Base-by-base conservation (phyloP, 2,113 vertebrate species). In the Coturnix japonica region DNA sequence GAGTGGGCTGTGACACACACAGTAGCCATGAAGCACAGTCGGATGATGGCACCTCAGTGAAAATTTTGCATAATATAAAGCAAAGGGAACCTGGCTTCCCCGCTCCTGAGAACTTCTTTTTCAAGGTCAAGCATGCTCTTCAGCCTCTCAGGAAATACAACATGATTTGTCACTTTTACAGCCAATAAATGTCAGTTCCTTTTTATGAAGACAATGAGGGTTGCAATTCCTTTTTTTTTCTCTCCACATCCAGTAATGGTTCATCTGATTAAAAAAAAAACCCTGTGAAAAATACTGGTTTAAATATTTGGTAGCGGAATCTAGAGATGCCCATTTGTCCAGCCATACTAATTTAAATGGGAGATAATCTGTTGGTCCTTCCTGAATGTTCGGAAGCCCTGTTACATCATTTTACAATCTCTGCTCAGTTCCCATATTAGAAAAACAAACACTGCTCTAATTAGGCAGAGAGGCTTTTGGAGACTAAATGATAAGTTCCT, bases 51-150 rank as follows among this genome's bases (percentile, higher is more conserved):
- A 84, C 84, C 21, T n/a, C 49, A 44, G 31, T 81, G 74, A 65
- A 84, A 89, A 75, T 69, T 44, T 84, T 81, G 47, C 74, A 92
- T 77, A 92, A 78, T 81, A 56, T n/a, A 78, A 80, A 91, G 83
- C 19, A 86, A 92, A 89, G 16, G 35, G 35, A 65, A 33, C 23
- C 30, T 67, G 60, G 37, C 28, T 84, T 89, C 59, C 79, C n/a
- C 13, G 46, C 8, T 81, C 9, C n/a, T 60, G 21, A 31, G 4
- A 20, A 75, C 33, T 81, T 76, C 53, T 51, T 81, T 49, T 84
- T 72, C 70, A 73, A 67, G 53, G 70, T 56, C 73, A 86, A 81
- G 39, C 31, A 43, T 8, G 13, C 26, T 79, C 75, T 78, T 71
- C 73, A 84, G 53, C 57, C 80, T 86, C 60, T 56, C 30, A 76